phyloP scores from a whole-genome alignment of 1,140 invertebrate genomes.

The Popillia japonica region DNA sequence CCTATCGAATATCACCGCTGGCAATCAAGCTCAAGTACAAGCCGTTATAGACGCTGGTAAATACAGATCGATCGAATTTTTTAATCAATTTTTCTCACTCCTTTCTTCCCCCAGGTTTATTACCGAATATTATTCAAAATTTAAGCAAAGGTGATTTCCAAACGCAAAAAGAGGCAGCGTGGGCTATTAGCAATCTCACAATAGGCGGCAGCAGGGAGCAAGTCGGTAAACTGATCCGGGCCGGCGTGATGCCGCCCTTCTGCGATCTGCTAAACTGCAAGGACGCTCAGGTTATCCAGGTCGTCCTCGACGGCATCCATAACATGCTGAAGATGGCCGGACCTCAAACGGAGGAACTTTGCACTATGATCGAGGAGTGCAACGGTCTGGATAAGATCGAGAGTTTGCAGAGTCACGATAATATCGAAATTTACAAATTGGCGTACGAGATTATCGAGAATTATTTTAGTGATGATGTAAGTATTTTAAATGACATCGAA shows the following conservation, averaged over 20 bases:
- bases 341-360: slow-evolving; percentile 78
- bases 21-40: slow-evolving; percentile 98
- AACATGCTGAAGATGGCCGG: slow-evolving; percentile 88
- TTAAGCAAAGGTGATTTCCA: slow-evolving; percentile 96
- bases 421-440: slow-evolving; percentile 98
- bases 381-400: slow-evolving; percentile 96
- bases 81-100: slow-evolving; percentile 27
- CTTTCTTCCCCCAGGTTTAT: slow-evolving; percentile 71
- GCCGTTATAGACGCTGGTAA: slow-evolving; percentile 91
- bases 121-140: slow-evolving; percentile 95
- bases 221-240: slow-evolving; percentile 84
- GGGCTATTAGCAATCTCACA: slow-evolving; percentile 98
- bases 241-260: slow-evolving; percentile 91
- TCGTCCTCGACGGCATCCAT: slow-evolving; percentile 92
- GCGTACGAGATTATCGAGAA: slow-evolving; percentile 98
- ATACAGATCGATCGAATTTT: background rate
- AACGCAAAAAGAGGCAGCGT: slow-evolving; percentile 98
- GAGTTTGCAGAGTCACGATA: slow-evolving; percentile 94
- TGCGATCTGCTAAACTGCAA: slow-evolving; percentile 90
- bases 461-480: slow-evolving; percentile 91
- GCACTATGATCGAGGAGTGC: slow-evolving; percentile 91
- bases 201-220: slow-evolving; percentile 96
- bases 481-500: too few species aligned
- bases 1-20: slow-evolving; percentile 98
- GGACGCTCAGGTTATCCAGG: slow-evolving; percentile 72